Base-by-base conservation (phyloP, 2,113 vertebrate genomes). In the Noturus placidus region DNA sequence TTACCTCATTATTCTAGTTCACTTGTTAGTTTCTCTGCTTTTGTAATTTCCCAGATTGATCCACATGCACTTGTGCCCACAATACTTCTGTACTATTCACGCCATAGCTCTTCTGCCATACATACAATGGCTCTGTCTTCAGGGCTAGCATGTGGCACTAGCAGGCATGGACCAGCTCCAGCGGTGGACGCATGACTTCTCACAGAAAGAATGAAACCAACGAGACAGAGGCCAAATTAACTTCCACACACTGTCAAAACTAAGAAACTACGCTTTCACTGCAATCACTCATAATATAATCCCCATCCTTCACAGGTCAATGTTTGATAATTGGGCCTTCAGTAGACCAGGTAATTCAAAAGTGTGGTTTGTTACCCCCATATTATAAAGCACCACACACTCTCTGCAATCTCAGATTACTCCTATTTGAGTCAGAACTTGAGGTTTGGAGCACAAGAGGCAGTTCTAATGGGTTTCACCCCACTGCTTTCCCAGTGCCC, bases 271-370 rank as follows among this genome's bases (percentile, higher is more conserved):
- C 91, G 92, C 90, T 91, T 93, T 94, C 91, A 89, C 79, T 88
- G 92, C 91, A 91, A 93, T 94, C 93, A 90, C 86, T 90, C 90
- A 93, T 92, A 93, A 94, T 94, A 93, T 92, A 92, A 94, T 92
- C 86, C 85, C 92, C 86, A 91, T 93, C 92, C 94, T 90, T 93
- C 92, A 93, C 92, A 87, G 87, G 92, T 89, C 90, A 77, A 82
- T 87, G 90, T 92, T 92, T 94, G 91, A 93, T 93, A 91, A 93
- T 93, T 89, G 94, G 93, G 92, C 92, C 94, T 94, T 91, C 92
- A 93, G 87, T 88, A 93, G 92, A 93, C 92, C 93, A 92, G 92
- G 92, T 94, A 92, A 95, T 95, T 93, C 88, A 92, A 90, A 91
- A 93, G 69, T 89, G 84, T 88, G 90, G 91, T 90, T 93, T 93